phyloP scores from a whole-genome alignment of 35 echinoderm and acorn worm species.

The Eucidaris tribuloides region DNA sequence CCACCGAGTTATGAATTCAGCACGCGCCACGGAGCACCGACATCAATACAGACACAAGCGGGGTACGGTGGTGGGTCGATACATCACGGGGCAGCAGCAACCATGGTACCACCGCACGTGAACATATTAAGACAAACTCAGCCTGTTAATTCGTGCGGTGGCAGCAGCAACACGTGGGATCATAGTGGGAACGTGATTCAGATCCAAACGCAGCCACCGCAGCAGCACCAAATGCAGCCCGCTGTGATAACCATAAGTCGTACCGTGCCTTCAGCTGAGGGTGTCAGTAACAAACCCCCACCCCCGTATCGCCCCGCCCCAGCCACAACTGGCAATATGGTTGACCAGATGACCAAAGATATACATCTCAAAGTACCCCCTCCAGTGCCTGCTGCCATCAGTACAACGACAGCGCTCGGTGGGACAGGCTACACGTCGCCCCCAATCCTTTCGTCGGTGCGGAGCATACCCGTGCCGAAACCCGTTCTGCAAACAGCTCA shows the following conservation, averaged over 20 bases:
- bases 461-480: constrained; percentile 76
- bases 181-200: not conserved
- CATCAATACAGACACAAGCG: constrained; percentile 51
- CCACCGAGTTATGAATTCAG: constrained; percentile 87
- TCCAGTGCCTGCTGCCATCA: constrained; percentile 83
- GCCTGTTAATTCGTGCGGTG: not conserved
- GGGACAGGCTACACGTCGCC: constrained; percentile 40
- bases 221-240: constrained; percentile 18
- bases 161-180: not conserved
- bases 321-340: constrained; percentile 1
- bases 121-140: constrained; percentile 6
- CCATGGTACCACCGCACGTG: not conserved
- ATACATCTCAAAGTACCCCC: constrained; percentile 33
- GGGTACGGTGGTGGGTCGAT: not conserved
- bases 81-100: not conserved
- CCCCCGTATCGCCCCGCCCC: constrained; percentile 73
- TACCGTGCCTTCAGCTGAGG: not conserved
- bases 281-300: constrained; percentile 12
- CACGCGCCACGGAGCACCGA: constrained; percentile 55
- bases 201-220: constrained; percentile 33
- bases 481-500: constrained; percentile 94
- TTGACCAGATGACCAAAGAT: not conserved
- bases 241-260: constrained; percentile 32
- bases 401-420: constrained; percentile 67
- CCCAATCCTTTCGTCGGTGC: constrained; percentile 59